Percentiles rank a stretch among this genome's conserved stretches.
Evolutionary conservation across 2,113 vertebrate genomes (phyloP).

Genomic region (Lagopus leucura): DNA sequence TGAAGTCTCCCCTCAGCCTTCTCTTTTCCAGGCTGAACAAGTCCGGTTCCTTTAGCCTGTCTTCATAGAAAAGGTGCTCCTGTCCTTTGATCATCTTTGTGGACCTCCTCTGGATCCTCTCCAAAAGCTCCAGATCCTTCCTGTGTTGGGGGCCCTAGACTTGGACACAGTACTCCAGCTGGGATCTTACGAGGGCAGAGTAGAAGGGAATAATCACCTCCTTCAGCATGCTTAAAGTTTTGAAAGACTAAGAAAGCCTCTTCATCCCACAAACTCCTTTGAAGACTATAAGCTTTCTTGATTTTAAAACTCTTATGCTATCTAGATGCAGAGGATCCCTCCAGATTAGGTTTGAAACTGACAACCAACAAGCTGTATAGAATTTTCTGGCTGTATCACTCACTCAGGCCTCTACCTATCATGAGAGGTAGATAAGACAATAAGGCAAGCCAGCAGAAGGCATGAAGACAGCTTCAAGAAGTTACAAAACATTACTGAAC

Average conservation of each 20-base stretch:
- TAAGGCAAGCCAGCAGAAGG: neutral
- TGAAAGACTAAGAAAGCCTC: neutral
- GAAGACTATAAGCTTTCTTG: neutral
- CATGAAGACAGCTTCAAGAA: neutral
- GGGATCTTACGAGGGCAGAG: too few relatives aligned
- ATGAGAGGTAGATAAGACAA: neutral
- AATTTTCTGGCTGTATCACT: neutral
- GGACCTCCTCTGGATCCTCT: too few relatives aligned
- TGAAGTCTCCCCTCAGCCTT: too few relatives aligned
- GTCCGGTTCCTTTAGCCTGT: too few relatives aligned
- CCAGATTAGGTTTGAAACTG: neutral
- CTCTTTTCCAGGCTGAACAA: too few relatives aligned
- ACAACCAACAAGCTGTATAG: neutral
- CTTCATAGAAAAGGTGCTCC: too few relatives aligned
- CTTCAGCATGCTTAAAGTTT: too few relatives aligned
- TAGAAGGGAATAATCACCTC: too few relatives aligned
- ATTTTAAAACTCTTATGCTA: neutral
- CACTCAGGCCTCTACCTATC: neutral
- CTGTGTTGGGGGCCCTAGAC: too few relatives aligned
- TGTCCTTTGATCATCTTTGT: too few relatives aligned
- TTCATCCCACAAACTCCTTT: neutral
- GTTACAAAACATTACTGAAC: neutral
- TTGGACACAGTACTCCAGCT: too few relatives aligned
- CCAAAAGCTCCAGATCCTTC: too few relatives aligned
- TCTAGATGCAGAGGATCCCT: rapidly evolving